Percentiles rank a stretch among this genome's conserved stretches.
Conservation (phyloP, 1,140 invertebrate species). For the Microplitis mediator region DNA sequence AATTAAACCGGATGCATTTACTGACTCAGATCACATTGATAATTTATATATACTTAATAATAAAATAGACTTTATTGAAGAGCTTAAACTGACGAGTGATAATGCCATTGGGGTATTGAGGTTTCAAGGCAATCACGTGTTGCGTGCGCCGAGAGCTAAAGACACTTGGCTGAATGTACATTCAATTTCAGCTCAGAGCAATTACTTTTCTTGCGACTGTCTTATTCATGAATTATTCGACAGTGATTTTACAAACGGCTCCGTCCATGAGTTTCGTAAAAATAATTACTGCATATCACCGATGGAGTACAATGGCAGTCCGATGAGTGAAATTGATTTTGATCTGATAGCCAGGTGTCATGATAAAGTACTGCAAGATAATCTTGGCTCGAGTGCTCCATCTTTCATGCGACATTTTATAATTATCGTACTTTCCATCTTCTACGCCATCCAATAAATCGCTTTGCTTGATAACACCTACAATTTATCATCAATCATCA, state of each 20-base stretch:
- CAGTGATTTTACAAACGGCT: conserved; percentile 73
- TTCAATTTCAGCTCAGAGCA: conserved; percentile 71
- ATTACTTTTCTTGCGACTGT: conserved; percentile 86
- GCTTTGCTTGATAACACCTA: neutral
- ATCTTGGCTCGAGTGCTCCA: conserved; percentile 60
- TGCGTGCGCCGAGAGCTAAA: conserved; percentile 72
- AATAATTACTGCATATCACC: conserved; percentile 85
- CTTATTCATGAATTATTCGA: conserved; percentile 76
- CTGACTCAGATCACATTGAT: conserved; percentile 71
- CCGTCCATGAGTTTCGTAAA: conserved; percentile 70
- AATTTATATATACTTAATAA: conserved; percentile 79
- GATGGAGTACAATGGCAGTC: conserved; percentile 76
- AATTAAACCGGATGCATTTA: conserved; percentile 74
- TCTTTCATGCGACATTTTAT: conserved; percentile 6
- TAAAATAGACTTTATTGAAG: conserved; percentile 81
- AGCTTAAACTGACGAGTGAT: conserved; percentile 70
- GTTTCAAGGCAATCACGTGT: conserved; percentile 80
- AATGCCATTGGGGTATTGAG: conserved; percentile 73
- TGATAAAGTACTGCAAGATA: conserved; percentile 70
- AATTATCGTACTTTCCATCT: neutral
- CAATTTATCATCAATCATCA: neutral
- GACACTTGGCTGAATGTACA: conserved; percentile 72
- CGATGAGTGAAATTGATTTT: conserved; percentile 73
- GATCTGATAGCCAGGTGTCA: conserved; percentile 71
- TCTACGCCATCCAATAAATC: conserved; percentile 16